Percentiles rank a stretch among this genome's conserved stretches.
These are phyloP conservation scores for Danio aesculapii DNA, from an alignment of 2,797 vertebrate species.

Conservation along the genomic window DNA sequence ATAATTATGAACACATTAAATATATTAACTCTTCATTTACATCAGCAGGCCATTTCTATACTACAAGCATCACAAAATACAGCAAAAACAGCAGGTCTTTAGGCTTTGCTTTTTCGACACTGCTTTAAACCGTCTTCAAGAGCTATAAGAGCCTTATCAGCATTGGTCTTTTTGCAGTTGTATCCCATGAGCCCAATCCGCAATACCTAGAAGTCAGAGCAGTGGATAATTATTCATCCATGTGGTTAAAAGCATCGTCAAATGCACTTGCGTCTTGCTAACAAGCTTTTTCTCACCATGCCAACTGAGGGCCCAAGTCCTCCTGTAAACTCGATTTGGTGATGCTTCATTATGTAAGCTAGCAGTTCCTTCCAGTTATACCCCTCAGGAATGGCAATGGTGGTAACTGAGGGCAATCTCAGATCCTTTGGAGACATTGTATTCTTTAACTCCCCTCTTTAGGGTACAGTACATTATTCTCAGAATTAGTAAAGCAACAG, in stretches of 20 bases:
- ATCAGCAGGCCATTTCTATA: not conserved
- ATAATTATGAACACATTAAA: constrained; percentile 1
- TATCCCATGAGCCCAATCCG: constrained; percentile 94
- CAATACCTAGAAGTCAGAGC: constrained; percentile 82
- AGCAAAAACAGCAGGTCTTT: constrained; percentile 36
- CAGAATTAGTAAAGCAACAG: constrained; percentile 12
- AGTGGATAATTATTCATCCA: not conserved
- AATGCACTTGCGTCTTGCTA: not conserved
- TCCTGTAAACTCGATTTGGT: constrained; percentile 88
- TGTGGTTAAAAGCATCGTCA: not conserved
- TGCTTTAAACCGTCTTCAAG: constrained; percentile 84
- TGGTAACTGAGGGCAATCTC: constrained; percentile 92
- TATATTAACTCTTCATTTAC: constrained; percentile 13
- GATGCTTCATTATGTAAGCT: constrained; percentile 85
- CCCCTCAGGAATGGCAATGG: constrained; percentile 84
- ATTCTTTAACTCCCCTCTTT: not conserved
- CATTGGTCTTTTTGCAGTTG: constrained; percentile 88
- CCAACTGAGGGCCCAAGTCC: constrained; percentile 90
- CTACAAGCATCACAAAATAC: not conserved
- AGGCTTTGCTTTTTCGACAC: constrained; percentile 86
- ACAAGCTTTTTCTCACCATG: constrained; percentile 79
- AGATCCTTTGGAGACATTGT: constrained; percentile 74
- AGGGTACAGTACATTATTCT: not conserved
- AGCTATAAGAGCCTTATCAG: constrained; percentile 81
- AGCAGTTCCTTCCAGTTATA: constrained; percentile 89